Conservation (phyloP, 2,888 invertebrate species). For the Shargacucullia verbasci region DNA sequence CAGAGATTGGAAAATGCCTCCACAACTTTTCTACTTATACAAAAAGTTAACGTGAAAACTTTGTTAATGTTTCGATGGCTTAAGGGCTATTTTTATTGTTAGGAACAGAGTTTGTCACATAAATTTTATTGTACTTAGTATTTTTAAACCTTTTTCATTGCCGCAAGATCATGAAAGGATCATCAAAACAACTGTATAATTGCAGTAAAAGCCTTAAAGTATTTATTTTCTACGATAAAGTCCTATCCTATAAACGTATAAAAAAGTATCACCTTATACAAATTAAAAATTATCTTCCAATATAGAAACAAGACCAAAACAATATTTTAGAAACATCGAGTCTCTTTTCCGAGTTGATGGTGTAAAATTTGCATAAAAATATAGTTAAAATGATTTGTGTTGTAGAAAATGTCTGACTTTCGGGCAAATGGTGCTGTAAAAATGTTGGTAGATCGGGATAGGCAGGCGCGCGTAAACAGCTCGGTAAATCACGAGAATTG, state of each 20-base stretch:
- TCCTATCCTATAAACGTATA: not conserved
- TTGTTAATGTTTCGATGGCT: slow-evolving; percentile 73
- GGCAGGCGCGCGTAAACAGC: slow-evolving; percentile 84
- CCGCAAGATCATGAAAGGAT: slow-evolving; percentile 17
- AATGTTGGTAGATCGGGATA: slow-evolving; percentile 78
- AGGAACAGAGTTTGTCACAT: slow-evolving; percentile 57
- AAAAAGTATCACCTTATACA: slow-evolving; percentile 14
- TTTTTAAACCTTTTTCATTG: slow-evolving; percentile 49
- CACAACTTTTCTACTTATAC: slow-evolving; percentile 82
- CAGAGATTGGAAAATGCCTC: slow-evolving; percentile 82
- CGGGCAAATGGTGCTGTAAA: slow-evolving; percentile 79
- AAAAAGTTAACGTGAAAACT: slow-evolving; percentile 83
- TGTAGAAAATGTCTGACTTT: slow-evolving; percentile 78
- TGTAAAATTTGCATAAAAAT: slow-evolving; percentile 73
- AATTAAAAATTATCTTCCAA: slow-evolving; percentile 37
- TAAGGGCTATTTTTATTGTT: slow-evolving; percentile 76
- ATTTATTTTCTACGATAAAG: not conserved
- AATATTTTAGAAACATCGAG: slow-evolving; percentile 53
- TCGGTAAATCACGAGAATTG: slow-evolving; percentile 85
- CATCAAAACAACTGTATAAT: slow-evolving; percentile 9
- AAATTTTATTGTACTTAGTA: slow-evolving; percentile 48
- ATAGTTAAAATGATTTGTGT: slow-evolving; percentile 78
- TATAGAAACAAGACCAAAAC: slow-evolving; percentile 48
- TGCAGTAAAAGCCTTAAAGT: slow-evolving; percentile 2
- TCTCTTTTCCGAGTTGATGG: slow-evolving; percentile 49